A percentile compares a stretch with the other conserved stretches of the same genome.
phyloP scores from a whole-genome alignment of 1,140 invertebrate species.

The Drosophila quadrilineata region DNA sequence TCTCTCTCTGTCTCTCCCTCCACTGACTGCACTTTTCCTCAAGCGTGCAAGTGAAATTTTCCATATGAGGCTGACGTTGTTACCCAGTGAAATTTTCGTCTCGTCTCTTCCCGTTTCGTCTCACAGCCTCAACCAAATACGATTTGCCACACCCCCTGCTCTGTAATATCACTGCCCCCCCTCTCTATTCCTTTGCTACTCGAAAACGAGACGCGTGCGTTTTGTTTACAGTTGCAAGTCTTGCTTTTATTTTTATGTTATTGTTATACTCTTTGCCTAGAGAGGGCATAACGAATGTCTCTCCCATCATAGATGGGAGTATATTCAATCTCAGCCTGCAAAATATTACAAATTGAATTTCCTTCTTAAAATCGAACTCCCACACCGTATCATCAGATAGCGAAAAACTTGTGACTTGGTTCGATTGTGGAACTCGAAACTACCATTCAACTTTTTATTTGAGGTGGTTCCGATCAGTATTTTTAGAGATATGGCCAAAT shows the following conservation, averaged over 20 bases:
- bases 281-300: not conserved
- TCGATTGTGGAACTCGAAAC: too few relatives aligned
- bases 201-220: slow-evolving; percentile 53
- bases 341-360: too few relatives aligned
- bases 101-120: slow-evolving; percentile 57
- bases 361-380: too few relatives aligned
- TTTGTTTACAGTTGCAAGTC: slow-evolving; percentile 64
- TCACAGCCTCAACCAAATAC: slow-evolving; percentile 32
- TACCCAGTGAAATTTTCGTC: slow-evolving; percentile 64
- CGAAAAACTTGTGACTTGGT: too few relatives aligned
- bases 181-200: slow-evolving; percentile 1
- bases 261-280: slow-evolving; percentile 39
- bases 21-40: slow-evolving; percentile 59
- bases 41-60: slow-evolving; percentile 78
- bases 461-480: too few relatives aligned
- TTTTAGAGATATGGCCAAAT: too few relatives aligned
- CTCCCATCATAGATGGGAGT: not conserved
- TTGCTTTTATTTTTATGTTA: slow-evolving; percentile 44
- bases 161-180: slow-evolving; percentile 12
- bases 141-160: not conserved
- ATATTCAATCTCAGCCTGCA: too few relatives aligned
- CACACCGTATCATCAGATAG: too few relatives aligned
- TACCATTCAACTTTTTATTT: too few relatives aligned
- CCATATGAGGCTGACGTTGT: slow-evolving; percentile 60
- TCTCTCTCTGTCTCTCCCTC: not conserved